These are phyloP conservation scores for Coelogynopora nodosa DNA, from an alignment of 2,888 invertebrate species.

Conservation along the genomic window DNA sequence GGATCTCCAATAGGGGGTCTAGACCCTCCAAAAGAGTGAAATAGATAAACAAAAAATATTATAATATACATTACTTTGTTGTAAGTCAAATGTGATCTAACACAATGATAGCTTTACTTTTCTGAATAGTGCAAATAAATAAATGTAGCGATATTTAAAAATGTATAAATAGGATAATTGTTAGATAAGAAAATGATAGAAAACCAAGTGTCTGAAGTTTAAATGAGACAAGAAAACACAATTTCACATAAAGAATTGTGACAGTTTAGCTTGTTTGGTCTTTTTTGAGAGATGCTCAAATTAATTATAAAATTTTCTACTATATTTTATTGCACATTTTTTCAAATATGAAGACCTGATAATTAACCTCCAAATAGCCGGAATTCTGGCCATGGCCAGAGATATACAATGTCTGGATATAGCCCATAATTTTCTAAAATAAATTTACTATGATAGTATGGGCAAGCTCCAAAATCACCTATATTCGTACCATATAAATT, in stretches of 20 bases:
- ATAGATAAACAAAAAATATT: not conserved
- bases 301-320: not conserved
- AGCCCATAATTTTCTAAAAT: too few species aligned
- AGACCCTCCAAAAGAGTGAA: too few species aligned
- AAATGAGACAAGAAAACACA: slow-evolving; percentile 28
- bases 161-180: slow-evolving; percentile 27
- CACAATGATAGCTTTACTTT: not conserved
- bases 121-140: slow-evolving; percentile 11
- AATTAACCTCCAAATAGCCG: not conserved
- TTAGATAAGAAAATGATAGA: slow-evolving; percentile 1
- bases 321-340: not conserved
- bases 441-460: too few species aligned
- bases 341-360: not conserved
- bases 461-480: too few species aligned
- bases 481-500: too few species aligned
- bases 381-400: not conserved
- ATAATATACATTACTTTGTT: not conserved
- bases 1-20: too few species aligned
- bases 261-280: slow-evolving; percentile 4
- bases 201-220: not conserved
- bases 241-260: slow-evolving; percentile 24
- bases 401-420: not conserved
- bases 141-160: slow-evolving; percentile 11
- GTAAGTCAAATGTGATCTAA: not conserved
- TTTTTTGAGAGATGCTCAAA: too few species aligned